A percentile compares a stretch with the other conserved stretches of the same genome.
phyloP scores from a whole-genome alignment of 2,888 invertebrate species.

The Limenitis camilla region DNA sequence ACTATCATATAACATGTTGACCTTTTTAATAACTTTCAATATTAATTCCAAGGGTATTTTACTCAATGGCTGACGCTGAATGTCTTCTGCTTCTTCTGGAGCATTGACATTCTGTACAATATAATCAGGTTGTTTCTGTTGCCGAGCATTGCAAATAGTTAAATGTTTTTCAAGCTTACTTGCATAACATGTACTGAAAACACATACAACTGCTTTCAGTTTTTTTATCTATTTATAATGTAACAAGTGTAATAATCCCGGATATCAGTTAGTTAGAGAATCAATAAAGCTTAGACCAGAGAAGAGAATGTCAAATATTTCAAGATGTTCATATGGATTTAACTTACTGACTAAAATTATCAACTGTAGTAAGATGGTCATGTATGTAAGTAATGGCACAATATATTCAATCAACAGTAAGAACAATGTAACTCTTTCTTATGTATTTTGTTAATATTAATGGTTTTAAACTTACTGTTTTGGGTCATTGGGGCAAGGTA shows the following conservation, averaged over 20 bases:
- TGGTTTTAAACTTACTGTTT: conserved; percentile 76
- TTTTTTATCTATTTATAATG: too few species aligned
- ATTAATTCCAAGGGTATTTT: conserved; percentile 43
- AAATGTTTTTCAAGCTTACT: conserved; percentile 81
- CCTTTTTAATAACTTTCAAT: conserved; percentile 47
- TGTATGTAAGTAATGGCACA: too few species aligned
- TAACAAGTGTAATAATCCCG: too few species aligned
- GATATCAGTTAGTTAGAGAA: too few species aligned
- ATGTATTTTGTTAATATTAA: not conserved
- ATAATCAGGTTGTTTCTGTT: conserved; percentile 64
- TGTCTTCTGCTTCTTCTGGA: conserved; percentile 31
- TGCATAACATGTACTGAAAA: conserved; percentile 76
- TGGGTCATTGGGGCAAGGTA: conserved; percentile 82
- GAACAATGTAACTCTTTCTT: not conserved
- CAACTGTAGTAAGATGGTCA: too few species aligned
- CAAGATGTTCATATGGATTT: too few species aligned
- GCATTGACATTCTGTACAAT: conserved; percentile 70
- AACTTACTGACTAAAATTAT: too few species aligned
- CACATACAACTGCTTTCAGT: not conserved
- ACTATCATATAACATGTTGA: conserved; percentile 59
- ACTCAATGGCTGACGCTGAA: conserved; percentile 40
- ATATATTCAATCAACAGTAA: not conserved
- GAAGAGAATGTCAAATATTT: too few species aligned
- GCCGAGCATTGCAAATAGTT: conserved; percentile 81
- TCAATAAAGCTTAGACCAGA: too few species aligned